A percentile compares a stretch with the other conserved stretches of the same genome.
Conservation (phyloP, 2,888 invertebrate species). For the Ennomos fuscantarius region DNA sequence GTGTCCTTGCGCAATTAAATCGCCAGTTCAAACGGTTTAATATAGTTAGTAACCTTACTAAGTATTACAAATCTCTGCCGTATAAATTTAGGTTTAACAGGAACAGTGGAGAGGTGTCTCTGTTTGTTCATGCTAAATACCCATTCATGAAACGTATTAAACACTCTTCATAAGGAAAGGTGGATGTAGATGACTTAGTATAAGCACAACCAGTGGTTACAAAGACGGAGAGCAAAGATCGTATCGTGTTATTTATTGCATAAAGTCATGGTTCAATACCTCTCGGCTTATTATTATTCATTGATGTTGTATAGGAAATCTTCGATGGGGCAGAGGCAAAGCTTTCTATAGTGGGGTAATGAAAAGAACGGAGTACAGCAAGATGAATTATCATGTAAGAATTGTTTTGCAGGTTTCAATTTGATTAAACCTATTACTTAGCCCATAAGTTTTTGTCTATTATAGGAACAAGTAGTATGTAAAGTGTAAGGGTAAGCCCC, state of each 20-base stretch:
- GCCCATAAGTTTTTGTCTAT: too few species aligned
- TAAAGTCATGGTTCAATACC: constrained; percentile 69
- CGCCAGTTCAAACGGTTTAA: constrained; percentile 14
- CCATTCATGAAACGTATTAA: constrained; percentile 25
- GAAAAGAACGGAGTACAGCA: background rate
- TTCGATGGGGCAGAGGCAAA: constrained; percentile 41
- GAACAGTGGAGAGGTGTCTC: constrained; percentile 6
- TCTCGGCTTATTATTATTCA: constrained; percentile 70
- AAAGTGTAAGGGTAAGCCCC: too few species aligned
- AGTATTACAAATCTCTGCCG: constrained; percentile 12
- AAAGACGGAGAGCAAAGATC: constrained; percentile 59
- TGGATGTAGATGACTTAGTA: constrained; percentile 30
- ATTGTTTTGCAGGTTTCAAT: too few species aligned
- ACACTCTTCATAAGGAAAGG: constrained; percentile 23
- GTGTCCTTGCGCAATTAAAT: constrained; percentile 34
- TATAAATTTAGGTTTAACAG: constrained; percentile 24
- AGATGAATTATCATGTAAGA: too few species aligned
- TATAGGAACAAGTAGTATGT: too few species aligned
- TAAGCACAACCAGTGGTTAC: constrained; percentile 35
- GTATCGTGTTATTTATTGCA: constrained; percentile 71
- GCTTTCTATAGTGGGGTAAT: constrained; percentile 36
- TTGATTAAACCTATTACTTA: too few species aligned
- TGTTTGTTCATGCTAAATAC: constrained; percentile 25
- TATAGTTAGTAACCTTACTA: constrained; percentile 3
- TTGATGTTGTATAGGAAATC: constrained; percentile 56